Conservation (phyloP, 2,113 vertebrate genomes). For the Halcyon malimbica region DNA sequence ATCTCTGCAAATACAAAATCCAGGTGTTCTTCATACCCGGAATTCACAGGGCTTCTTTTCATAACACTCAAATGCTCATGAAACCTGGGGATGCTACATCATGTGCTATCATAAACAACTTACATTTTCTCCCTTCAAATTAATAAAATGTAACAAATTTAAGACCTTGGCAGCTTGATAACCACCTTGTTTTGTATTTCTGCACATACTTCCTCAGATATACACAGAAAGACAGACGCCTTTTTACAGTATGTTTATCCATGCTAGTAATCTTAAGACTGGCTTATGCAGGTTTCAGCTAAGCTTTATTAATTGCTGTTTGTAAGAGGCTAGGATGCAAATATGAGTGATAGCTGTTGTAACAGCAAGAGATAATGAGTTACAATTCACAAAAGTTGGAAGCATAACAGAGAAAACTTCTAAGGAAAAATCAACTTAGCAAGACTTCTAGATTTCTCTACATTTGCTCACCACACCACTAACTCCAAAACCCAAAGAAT, state of each 20-base stretch:
- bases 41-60: neutral
- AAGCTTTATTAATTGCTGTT: constrained; percentile 20
- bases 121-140: neutral
- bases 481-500: neutral
- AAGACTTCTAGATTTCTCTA: neutral
- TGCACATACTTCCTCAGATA: neutral
- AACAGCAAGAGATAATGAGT: neutral
- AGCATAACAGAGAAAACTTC: neutral
- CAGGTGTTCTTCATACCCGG: neutral
- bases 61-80: neutral
- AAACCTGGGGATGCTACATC: neutral
- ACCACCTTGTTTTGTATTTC: neutral
- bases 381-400: neutral
- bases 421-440: neutral
- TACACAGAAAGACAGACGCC: neutral
- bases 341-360: neutral
- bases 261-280: neutral
- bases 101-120: neutral
- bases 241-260: neutral
- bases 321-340: neutral
- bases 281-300: neutral
- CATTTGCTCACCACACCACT: neutral
- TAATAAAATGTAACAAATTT: neutral
- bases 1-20: neutral
- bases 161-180: neutral